A percentile compares a stretch with the other conserved stretches of the same genome.
phyloP scores from a whole-genome alignment of 2,797 vertebrate species.

The Sebastes variabilis region DNA sequence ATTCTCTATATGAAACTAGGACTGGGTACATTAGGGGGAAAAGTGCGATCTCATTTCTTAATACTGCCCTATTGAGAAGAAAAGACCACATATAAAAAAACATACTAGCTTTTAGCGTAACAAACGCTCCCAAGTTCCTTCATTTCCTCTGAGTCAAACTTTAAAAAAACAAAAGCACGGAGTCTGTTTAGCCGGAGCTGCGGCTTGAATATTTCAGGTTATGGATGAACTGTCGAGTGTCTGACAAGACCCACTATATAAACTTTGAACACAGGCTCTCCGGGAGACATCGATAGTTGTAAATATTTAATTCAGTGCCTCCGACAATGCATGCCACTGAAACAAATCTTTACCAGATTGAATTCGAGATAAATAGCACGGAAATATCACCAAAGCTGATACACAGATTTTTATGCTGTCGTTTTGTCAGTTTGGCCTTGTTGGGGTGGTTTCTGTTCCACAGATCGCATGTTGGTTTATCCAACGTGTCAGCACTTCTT shows the following conservation, averaged over 20 bases:
- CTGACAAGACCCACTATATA: constrained; percentile 74
- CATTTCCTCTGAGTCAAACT: constrained; percentile 16
- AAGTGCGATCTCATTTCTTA: background rate
- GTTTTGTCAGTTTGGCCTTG: constrained; percentile 39
- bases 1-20: background rate
- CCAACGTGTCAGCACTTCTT: constrained; percentile 20
- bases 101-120: background rate
- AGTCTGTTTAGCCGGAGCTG: constrained; percentile 17
- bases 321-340: constrained; percentile 75
- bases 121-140: background rate
- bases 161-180: background rate
- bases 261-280: constrained; percentile 75
- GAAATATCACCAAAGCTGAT: constrained; percentile 69
- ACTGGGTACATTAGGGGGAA: background rate
- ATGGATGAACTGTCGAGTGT: constrained; percentile 72
- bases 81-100: background rate
- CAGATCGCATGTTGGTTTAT: constrained; percentile 21
- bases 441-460: constrained; percentile 5
- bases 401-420: constrained; percentile 37
- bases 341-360: constrained; percentile 77
- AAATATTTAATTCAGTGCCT: constrained; percentile 83
- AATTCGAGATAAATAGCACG: constrained; percentile 75
- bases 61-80: background rate
- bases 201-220: constrained; percentile 66
- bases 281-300: constrained; percentile 73